Percentiles rank a stretch among this genome's conserved stretches.
Conservation (phyloP, 2,797 vertebrate genomes). For the Myioborus melanocephalus region DNA sequence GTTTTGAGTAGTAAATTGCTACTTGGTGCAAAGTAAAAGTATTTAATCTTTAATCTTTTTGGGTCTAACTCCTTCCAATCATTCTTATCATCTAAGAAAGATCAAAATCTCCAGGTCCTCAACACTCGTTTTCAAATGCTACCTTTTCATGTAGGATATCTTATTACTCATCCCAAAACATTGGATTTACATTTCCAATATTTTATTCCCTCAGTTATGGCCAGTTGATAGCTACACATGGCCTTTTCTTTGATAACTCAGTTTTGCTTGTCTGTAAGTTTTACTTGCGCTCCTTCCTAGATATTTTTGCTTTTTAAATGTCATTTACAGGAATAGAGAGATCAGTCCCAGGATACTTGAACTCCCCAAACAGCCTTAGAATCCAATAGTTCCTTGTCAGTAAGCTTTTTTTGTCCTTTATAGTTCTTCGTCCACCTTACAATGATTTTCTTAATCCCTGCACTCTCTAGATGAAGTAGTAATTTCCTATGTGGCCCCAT, state of each 20-base stretch:
- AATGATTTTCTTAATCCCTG: constrained; percentile 33
- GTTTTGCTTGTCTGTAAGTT: not conserved
- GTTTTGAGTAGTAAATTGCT: not conserved
- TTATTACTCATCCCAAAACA: not conserved
- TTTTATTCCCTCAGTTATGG: not conserved
- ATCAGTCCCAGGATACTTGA: not conserved
- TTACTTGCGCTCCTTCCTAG: not conserved
- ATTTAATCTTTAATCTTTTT: not conserved
- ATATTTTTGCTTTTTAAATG: not conserved
- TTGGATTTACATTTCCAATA: not conserved
- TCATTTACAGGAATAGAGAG: not conserved
- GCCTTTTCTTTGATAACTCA: not conserved
- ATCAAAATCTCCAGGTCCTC: not conserved
- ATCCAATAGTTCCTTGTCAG: not conserved
- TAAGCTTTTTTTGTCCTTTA: not conserved
- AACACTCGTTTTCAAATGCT: not conserved
- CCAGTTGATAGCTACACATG: not conserved
- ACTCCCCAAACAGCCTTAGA: not conserved
- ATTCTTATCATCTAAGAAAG: not conserved
- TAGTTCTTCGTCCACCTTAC: not conserved
- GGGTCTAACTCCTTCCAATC: not conserved
- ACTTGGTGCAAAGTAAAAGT: not conserved
- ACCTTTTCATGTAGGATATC: not conserved
- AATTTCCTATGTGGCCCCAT: constrained; percentile 26
- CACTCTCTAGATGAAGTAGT: not conserved